These are phyloP conservation scores for Gibbula magus DNA, from an alignment of 2,888 invertebrate genomes.

Conservation along the genomic window DNA sequence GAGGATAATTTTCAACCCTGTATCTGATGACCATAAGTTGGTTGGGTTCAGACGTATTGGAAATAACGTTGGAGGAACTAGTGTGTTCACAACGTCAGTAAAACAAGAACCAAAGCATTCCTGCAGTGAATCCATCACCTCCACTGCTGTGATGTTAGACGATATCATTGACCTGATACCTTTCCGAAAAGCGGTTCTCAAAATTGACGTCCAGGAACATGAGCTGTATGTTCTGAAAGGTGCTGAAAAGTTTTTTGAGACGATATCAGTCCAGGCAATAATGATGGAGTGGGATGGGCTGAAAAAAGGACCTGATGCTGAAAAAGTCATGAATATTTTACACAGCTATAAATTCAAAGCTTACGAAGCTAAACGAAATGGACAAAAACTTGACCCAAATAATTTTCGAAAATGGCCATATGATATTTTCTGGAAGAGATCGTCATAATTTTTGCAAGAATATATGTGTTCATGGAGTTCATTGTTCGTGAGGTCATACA, in stretches of 20 bases:
- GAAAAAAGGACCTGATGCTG: background rate
- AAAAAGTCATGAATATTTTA: background rate
- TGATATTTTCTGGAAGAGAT: slow-evolving; percentile 5
- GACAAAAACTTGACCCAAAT: background rate
- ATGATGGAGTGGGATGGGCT: slow-evolving; percentile 8
- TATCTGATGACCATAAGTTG: background rate
- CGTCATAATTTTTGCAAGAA: no score
- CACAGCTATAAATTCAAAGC: background rate
- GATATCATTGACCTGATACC: background rate
- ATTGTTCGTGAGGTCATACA: no score
- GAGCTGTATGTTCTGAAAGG: slow-evolving; percentile 7
- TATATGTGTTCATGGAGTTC: no score
- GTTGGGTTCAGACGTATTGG: background rate
- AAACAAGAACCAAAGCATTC: background rate
- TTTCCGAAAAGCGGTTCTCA: slow-evolving; percentile 8
- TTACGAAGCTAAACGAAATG: background rate
- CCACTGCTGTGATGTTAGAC: background rate
- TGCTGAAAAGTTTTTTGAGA: background rate
- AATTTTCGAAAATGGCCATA: slow-evolving; percentile 9
- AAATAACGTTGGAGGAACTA: background rate
- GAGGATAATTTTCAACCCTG: slow-evolving; percentile 26
- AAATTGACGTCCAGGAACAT: slow-evolving; percentile 11
- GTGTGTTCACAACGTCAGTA: background rate
- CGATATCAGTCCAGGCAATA: slow-evolving; percentile 5
- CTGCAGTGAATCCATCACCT: background rate